Conservation (phyloP, 2,888 invertebrate genomes). For the Synergus gifuensis region DNA sequence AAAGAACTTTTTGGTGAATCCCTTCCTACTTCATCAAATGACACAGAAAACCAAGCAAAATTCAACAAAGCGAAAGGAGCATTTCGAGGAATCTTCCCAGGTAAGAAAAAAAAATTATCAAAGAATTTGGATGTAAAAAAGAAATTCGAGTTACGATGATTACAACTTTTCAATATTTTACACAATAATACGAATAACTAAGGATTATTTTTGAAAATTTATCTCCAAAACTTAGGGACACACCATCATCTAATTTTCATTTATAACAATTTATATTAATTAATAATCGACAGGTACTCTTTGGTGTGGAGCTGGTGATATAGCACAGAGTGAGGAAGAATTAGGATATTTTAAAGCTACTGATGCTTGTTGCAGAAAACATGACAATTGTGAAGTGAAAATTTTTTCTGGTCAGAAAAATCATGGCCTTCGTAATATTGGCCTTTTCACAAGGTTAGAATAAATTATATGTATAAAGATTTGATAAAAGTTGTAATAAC, state of each 20-base stretch:
- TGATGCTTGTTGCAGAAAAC: conserved; percentile 84
- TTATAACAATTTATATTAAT: background rate
- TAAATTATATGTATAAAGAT: background rate
- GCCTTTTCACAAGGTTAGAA: conserved; percentile 81
- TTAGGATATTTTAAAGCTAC: conserved; percentile 82
- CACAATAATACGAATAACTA: too few species aligned
- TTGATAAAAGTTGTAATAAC: background rate
- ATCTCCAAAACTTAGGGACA: too few species aligned
- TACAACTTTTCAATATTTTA: too few species aligned
- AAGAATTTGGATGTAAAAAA: too few species aligned
- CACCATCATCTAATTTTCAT: too few species aligned
- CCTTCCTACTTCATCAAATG: background rate
- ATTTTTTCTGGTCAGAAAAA: background rate
- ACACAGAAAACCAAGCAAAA: background rate
- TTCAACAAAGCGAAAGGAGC: conserved; percentile 17
- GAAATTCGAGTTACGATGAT: too few species aligned
- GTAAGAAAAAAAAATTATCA: background rate
- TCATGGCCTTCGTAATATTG: conserved; percentile 78
- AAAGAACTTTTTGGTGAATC: conserved; percentile 7
- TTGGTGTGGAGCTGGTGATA: conserved; percentile 85
- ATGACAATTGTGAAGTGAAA: conserved; percentile 78
- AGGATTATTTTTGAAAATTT: too few species aligned
- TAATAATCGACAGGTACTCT: conserved; percentile 80
- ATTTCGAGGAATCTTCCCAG: conserved; percentile 25
- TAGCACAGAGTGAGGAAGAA: conserved; percentile 80